These are phyloP conservation scores for Heptranchias perlo DNA, from an alignment of 2,113 vertebrate genomes.

Conservation along the genomic window DNA sequence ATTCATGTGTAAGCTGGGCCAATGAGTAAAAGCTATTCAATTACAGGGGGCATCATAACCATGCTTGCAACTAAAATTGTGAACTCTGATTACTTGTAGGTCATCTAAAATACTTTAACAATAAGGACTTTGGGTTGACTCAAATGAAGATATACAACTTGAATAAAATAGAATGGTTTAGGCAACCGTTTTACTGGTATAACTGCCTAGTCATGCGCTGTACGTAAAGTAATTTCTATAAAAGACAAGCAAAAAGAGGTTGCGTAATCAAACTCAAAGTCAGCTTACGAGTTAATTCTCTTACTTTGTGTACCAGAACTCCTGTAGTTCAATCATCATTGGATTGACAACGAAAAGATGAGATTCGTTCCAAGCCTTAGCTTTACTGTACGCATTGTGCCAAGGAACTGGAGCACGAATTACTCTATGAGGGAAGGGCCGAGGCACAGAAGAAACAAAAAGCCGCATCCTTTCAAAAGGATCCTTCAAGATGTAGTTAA, in stretches of 20 bases:
- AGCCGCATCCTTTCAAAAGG: slow-evolving; percentile 68
- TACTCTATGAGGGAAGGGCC: slow-evolving; percentile 62
- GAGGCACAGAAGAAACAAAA: slow-evolving; percentile 65
- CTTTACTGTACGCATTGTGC: slow-evolving; percentile 55
- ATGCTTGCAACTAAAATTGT: too few species aligned
- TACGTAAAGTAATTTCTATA: background rate
- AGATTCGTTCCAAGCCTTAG: slow-evolving; percentile 60
- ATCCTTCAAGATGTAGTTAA: slow-evolving; percentile 83
- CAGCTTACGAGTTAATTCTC: background rate
- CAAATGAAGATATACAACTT: too few species aligned
- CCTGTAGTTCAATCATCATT: slow-evolving; percentile 68
- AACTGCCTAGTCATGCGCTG: background rate
- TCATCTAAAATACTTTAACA: too few species aligned
- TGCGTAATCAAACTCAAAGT: background rate
- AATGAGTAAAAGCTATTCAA: too few species aligned
- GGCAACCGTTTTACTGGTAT: background rate
- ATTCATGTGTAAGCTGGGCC: too few species aligned
- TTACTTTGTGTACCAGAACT: slow-evolving; percentile 76
- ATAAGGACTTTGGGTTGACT: too few species aligned
- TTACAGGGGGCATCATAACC: too few species aligned
- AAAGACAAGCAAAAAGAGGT: background rate
- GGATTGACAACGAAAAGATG: slow-evolving; percentile 69
- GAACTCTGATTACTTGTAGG: too few species aligned
- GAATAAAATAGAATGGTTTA: background rate
- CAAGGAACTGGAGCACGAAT: slow-evolving; percentile 78